Evolutionary conservation across 2,113 vertebrate species (phyloP), one percentile per base, ranked within the genome.

Genomic region (Solenodon paradoxus): DNA sequence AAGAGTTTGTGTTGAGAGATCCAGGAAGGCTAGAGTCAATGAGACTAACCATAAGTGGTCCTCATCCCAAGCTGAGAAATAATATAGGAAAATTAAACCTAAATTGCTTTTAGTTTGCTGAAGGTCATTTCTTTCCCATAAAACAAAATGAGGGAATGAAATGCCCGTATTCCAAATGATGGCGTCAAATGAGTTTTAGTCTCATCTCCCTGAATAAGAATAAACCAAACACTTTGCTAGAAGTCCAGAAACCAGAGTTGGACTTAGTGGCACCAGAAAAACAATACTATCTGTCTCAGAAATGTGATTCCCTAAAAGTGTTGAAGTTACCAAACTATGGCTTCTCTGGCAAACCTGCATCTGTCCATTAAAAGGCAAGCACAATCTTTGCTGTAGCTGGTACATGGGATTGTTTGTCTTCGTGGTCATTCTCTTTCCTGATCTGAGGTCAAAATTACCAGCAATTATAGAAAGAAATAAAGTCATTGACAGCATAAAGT

Each of bases 1-100:
- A 94, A 84, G 42, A 68, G 80, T 94, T 88, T 92, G 59, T 77
- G 80, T 30, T 79, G 40, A 95, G 84, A 78, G 32, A 72, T 7
- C 30, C 35, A 61, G 15, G 79, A 79, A 30, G 24, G 22, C 26
- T 88, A 13, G 75, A 80, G 13, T 82, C 15, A 53, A 3, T 30
- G 51, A 91, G 12, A 74, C 28, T 42, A 64, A 92, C 22, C 8
- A 74, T 78, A 12, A 11, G 10, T 89, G 26, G 3, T 94, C 28
- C 24, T 95, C 55, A n/a, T 66, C 35, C 40, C 69, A 79, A 71
- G 71, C 28, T 28, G 57, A 75, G 4, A 26, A 63, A 53, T 19
- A 11, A 87, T 64, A 45, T 1, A 83, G 57, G 32, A 75, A 84
- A 82, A 49, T 90, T 59, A 71, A 57, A 51, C 55, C 75, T 28